Evolutionary conservation across 1,140 invertebrate species (phyloP), one percentile per base, ranked within the genome.

Genomic region (Orchestia grillus): DNA sequence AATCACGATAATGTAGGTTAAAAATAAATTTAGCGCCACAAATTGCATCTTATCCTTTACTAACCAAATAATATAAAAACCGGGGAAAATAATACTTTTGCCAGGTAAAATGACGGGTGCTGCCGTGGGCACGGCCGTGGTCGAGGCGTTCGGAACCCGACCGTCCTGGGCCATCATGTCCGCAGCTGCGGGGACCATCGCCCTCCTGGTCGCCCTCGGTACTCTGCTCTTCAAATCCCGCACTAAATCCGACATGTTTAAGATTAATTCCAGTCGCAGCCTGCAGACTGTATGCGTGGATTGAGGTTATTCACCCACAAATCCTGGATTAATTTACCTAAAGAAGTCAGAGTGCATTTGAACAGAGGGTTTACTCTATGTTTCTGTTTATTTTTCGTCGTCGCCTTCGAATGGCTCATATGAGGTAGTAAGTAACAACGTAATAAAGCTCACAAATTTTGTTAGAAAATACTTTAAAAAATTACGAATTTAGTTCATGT

Each of bases 71-170:
- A n/a, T n/a, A n/a, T n/a, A n/a, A n/a, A n/a, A n/a, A n/a, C n/a
- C n/a, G n/a, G n/a, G n/a, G n/a, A n/a, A n/a, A n/a, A n/a, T n/a
- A n/a, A n/a, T n/a, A n/a, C n/a, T n/a, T 8, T 88, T 42, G 3
- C 6, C 92, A 94, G 92, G 92, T 40, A 94, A 94, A 44, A 42
- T 94, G 44, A 47, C 41, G 8, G 92, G 92, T 4, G 92, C 92
- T 0, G 92, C 43, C 15, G 92, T 94, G 92, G 92, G 92, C 92
- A 94, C 92, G 40, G 92, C 92, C 44, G 23, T 94, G 44, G 92
- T 94, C 19, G 43, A 40, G 0, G 44, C 92, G 43, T 94, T 47
- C 92, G 92, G 92, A 0, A 40, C 40, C 0, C 92, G 92, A 6
- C 3, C 36, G 8, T 94, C 92, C 8, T 94, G 92, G 92, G 43